Conservation (phyloP, 2,888 invertebrate genomes). For the Luperina testacea region DNA sequence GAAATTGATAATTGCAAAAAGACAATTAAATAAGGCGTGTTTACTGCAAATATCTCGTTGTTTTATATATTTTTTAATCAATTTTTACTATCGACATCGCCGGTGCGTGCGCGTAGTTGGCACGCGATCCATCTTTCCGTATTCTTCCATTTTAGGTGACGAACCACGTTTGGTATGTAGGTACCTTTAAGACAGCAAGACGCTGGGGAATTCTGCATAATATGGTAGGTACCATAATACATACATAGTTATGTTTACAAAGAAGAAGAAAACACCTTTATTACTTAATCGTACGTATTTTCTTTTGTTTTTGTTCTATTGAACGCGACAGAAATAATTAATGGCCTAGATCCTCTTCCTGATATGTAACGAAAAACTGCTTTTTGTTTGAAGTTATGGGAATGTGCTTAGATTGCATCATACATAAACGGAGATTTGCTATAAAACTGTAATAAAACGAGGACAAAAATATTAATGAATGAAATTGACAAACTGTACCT, state of each 20-base stretch:
- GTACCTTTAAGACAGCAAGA: not conserved
- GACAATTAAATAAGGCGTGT: conserved; percentile 35
- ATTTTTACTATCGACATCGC: conserved; percentile 41
- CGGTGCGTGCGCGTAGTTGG: conserved; percentile 57
- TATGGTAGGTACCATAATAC: not conserved
- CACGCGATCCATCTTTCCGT: conserved; percentile 68
- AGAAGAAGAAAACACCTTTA: conserved; percentile 6
- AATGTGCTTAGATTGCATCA: not conserved
- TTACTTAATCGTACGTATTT: not conserved
- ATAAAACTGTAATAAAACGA: not conserved
- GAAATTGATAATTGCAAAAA: conserved; percentile 50
- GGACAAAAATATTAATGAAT: not conserved
- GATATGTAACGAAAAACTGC: not conserved
- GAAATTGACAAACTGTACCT: not conserved
- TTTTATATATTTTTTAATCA: conserved; percentile 44
- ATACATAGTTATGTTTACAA: conserved; percentile 7
- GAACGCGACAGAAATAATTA: conserved; percentile 14
- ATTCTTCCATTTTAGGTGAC: conserved; percentile 56
- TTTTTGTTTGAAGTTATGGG: conserved; percentile 1
- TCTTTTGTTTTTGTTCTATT: conserved; percentile 16
- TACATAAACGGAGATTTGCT: not conserved
- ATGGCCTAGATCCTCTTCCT: conserved; percentile 37
- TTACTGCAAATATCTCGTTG: conserved; percentile 43
- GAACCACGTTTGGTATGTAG: conserved; percentile 9
- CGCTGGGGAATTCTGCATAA: conserved; percentile 16